Base-by-base conservation (phyloP, 2,113 vertebrate species). In the Myotis brandtii region DNA sequence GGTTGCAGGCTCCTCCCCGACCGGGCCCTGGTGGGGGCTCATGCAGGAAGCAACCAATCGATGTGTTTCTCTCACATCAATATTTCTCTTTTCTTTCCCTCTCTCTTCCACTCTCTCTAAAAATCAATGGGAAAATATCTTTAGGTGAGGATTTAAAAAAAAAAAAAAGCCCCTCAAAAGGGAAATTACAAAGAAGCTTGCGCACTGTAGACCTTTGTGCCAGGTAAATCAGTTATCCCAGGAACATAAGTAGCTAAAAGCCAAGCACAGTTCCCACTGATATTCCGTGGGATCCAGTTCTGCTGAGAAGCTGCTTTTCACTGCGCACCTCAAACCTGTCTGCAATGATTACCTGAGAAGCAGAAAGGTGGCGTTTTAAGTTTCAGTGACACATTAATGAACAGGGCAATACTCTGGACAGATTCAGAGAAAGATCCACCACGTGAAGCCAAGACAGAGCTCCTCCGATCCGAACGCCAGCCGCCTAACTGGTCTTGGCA, bases 341-440 rank as follows among this genome's bases (percentile, higher is more conserved):
- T 59, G 77, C 48, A 77, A 25, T 32, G 75, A 89, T 92, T 94
- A 96, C 43, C 54, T 40, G 6, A 59, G 56, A 69, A 56, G 66
- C 69, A 86, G 67, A 91, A 81, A 67, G 80, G 86, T 50, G 37
- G 50, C 50, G n/a, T 91, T 96, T 96, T 94, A 96, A 89, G 88
- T 93, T 80, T 93, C 46, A 86, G 88, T 91, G 88, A 94, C 96
- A 96, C 37, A 9, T 94, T 93, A 96, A 93, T 54, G 88, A 95
- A 91, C 43, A 70, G 86, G 86, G 69, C 76, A 94, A 95, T 83
- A 59, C 79, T 93, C 96, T 25, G 89, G 95, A 89, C 86, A 93
- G 85, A 66, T 17, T 46, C 66, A 18, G 62, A 81, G 95, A 23
- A 80, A 70, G 34, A 86, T 9, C 69, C 90, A 37, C 59, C 62